A percentile compares a stretch with the other conserved stretches of the same genome.
Evolutionary conservation across 2,797 vertebrate species (phyloP).

Genomic region (Rhodeus uyekii): DNA sequence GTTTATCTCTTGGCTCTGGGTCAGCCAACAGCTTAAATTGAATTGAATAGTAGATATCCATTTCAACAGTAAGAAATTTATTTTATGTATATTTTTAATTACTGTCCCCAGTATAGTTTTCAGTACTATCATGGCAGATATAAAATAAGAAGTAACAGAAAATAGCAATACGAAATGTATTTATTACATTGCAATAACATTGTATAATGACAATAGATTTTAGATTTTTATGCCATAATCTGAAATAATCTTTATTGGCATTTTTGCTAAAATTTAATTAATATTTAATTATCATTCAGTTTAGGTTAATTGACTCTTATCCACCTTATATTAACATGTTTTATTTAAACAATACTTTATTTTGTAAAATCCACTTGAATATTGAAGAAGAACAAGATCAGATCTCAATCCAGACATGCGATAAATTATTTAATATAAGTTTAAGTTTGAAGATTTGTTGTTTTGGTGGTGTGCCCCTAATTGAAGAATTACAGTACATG

Average conservation of each 20-base stretch:
- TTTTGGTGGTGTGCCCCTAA: background rate
- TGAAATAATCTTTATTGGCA: background rate
- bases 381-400: background rate
- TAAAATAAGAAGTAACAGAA: background rate
- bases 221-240: background rate
- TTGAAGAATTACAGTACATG: background rate
- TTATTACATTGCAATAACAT: background rate
- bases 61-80: background rate
- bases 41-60: background rate
- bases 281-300: background rate
- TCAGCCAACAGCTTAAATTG: conserved; percentile 13
- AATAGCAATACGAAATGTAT: background rate
- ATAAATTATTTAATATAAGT: background rate
- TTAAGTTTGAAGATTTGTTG: background rate
- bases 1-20: conserved; percentile 21
- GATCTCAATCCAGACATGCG: background rate
- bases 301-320: background rate
- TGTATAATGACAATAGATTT: background rate
- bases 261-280: background rate
- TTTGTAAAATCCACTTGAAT: background rate
- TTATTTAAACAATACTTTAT: background rate
- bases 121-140: background rate
- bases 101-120: background rate
- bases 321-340: background rate
- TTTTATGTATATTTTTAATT: background rate